Evolutionary conservation across 2,113 vertebrate genomes (phyloP), one percentile per base, ranked within the genome.

Genomic region (Microcebus jonahi): DNA sequence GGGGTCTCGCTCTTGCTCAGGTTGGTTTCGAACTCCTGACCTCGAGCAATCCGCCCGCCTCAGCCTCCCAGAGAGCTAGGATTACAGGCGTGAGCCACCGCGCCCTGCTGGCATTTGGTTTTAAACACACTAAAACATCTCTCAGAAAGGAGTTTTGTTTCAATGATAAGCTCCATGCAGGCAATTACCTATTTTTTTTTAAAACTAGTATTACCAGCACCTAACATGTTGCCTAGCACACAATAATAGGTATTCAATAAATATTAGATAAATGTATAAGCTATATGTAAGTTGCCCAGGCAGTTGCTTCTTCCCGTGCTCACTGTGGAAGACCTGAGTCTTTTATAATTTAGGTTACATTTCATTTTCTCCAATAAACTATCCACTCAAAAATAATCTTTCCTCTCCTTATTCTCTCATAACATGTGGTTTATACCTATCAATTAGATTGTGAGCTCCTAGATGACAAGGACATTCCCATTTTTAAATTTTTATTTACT

Each of bases 261-360:
- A 67, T 48, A 70, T 5, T 15, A 73, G 79, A 61, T 42, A 57
- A 82, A 48, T 50, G 2, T 65, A 14, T 14, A 31, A 70, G 12
- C 39, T 39, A 17, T 9, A n/a, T 36, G 15, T 48, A 53, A 50
- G 29, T 17, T 50, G 17, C n/a, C 45, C 29, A n/a, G 15, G 36
- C 29, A 45, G 8, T 57, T n/a, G 18, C 34, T 94, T 94, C 27
- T 59, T 0, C 59, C 31, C 5, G 55, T 82, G 50, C 65, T 13
- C 12, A 29, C 34, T 45, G 34, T 57, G 59, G 75, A 77, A 91
- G 14, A 61, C 11, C 4, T 0, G 1, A 23, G 3, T 17, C 17
- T 88, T 94, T 82, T 34, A 68, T 70, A 65, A 84, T 65, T 85
- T 71, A 36, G 21, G 18, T 80, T 81, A 95, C 96, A 82, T 76